phyloP scores from a whole-genome alignment of 1,140 invertebrate genomes.

The Helicoverpa armigera region DNA sequence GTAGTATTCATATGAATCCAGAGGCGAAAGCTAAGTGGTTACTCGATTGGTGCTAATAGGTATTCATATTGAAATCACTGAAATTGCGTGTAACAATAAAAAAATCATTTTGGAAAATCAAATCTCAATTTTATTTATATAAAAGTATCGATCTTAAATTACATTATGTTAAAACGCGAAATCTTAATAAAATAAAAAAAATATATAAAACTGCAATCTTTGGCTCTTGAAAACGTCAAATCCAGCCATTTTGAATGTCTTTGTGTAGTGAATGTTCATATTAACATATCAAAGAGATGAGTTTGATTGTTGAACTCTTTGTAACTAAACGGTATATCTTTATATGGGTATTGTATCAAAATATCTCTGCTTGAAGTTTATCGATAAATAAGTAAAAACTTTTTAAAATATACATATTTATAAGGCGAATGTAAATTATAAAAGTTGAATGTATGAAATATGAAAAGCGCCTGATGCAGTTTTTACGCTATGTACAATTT shows the following conservation, averaged over 20 bases:
- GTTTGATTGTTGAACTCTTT: background rate
- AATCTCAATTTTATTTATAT: background rate
- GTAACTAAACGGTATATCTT: background rate
- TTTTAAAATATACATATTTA: too few species aligned
- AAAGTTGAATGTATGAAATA: too few species aligned
- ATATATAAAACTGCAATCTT: background rate
- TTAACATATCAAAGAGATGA: slow-evolving; percentile 19
- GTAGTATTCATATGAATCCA: too few species aligned
- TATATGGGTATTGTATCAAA: background rate
- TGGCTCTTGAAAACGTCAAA: background rate
- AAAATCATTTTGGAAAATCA: background rate
- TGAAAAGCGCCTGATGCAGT: too few species aligned
- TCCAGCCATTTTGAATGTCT: background rate
- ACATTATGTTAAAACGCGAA: background rate
- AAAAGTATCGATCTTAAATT: background rate
- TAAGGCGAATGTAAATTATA: too few species aligned
- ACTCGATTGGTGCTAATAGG: too few species aligned
- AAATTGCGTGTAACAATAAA: background rate
- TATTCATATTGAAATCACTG: too few species aligned
- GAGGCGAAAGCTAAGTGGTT: too few species aligned
- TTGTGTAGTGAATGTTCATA: slow-evolving; percentile 9
- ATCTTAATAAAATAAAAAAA: background rate
- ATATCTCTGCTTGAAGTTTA: background rate
- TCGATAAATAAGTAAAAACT: background rate
- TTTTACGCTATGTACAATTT: too few species aligned